Evolutionary conservation across 2,113 vertebrate species (phyloP), one percentile per base, ranked within the genome.

Genomic region (Pampusana beccarii): DNA sequence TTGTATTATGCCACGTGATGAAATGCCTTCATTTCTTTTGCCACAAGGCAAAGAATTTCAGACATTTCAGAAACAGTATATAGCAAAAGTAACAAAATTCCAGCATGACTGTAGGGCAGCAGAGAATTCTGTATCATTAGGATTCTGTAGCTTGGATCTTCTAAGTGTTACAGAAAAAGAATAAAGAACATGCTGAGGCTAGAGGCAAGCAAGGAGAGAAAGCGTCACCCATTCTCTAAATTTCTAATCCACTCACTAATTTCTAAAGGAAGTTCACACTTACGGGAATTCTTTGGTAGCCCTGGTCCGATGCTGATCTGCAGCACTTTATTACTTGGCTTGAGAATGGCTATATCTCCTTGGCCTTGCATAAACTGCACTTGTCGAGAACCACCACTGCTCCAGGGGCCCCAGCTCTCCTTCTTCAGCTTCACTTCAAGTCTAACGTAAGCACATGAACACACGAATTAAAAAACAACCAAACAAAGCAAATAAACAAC

Each of bases 341-440:
- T 99, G 87, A 99, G 97, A 25, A 98, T 50, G 31, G 98, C 98
- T 82, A 96, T 48, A 36, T 99, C 98, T 12, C 99, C 99, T 61
- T 98, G 98, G 83, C 99, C 99, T 93, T 98, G 98, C 40, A 98
- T 94, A 72, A 99, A 99, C 53, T 98, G 97, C 70, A 99, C 98
- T 97, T 99, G 99, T 42, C 99, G 98, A 73, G 99, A 98, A 33
- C 99, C 98, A 16, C 98, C 98, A 0, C 98, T 99, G 40, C 98
- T 99, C 99, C 99, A 98, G 53, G 99, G 99, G 14, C 99, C 99
- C 99, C 99, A 99, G 86, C 97, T 99, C 97, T 99, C 99, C 97
- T 99, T 99, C 94, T 99, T 99, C 97, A 99, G 95, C 96, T 99
- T 99, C 97, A 99, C 87, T 95, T 99, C 99, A 97, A 99, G 98